Conservation (phyloP, 1,140 invertebrate genomes). For the Spodoptera litura region DNA sequence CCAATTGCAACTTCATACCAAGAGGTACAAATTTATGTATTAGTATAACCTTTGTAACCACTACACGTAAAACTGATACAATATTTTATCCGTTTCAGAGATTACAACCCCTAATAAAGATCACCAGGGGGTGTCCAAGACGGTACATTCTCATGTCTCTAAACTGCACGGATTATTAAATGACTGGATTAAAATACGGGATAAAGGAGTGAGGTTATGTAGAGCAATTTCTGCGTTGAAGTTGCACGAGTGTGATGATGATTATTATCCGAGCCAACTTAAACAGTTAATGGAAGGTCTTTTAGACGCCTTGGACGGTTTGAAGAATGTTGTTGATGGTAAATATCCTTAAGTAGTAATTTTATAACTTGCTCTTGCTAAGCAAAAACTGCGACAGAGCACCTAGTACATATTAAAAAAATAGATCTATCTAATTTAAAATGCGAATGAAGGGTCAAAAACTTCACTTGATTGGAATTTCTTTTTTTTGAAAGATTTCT, state of each 20-base stretch:
- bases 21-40: slow-evolving; percentile 58
- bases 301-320: slow-evolving; percentile 60
- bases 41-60: too few species aligned
- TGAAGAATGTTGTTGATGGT: slow-evolving; percentile 74
- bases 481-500: too few species aligned
- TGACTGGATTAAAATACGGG: slow-evolving; percentile 67
- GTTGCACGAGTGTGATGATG: slow-evolving; percentile 71
- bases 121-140: slow-evolving; percentile 67
- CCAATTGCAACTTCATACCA: slow-evolving; percentile 51
- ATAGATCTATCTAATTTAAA: too few species aligned
- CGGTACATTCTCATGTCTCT: slow-evolving; percentile 71
- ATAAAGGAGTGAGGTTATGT: slow-evolving; percentile 73
- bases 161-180: slow-evolving; percentile 67
- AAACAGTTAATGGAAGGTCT: slow-evolving; percentile 66
- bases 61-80: neutral
- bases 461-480: too few species aligned
- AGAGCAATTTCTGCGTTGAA: slow-evolving; percentile 70
- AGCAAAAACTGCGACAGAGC: too few species aligned
- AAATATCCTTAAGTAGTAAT: slow-evolving; percentile 17
- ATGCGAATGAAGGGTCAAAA: too few species aligned
- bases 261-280: slow-evolving; percentile 74
- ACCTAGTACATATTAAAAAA: too few species aligned
- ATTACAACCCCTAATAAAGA: slow-evolving; percentile 68
- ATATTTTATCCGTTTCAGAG: slow-evolving; percentile 61
- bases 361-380: too few species aligned